phyloP scores from a whole-genome alignment of 2,797 vertebrate species.

The Hippocampus kuda region DNA sequence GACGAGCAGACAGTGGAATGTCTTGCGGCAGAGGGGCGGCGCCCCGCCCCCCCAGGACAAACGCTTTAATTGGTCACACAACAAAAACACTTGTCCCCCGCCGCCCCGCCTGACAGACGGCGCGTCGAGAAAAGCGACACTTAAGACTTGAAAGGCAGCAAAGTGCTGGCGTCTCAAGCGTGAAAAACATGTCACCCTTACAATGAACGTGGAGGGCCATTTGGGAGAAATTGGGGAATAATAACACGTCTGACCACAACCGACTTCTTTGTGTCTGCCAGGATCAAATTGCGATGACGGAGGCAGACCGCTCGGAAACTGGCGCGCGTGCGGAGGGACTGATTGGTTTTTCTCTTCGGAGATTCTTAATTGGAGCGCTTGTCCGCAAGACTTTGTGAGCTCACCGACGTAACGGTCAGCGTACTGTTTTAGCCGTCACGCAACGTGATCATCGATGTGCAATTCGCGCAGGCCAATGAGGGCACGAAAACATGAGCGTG shows the following conservation, averaged over 20 bases:
- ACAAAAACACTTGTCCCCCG: slow-evolving; percentile 13
- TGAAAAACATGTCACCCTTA: slow-evolving; percentile 60
- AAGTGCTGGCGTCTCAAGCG: slow-evolving; percentile 41
- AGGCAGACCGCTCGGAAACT: slow-evolving; percentile 7
- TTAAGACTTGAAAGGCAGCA: slow-evolving; percentile 51
- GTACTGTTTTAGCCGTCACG: background rate
- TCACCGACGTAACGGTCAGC: no score
- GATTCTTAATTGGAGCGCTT: background rate
- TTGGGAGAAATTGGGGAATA: slow-evolving; percentile 51
- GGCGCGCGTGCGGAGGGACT: background rate
- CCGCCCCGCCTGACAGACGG: slow-evolving; percentile 6
- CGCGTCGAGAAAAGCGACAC: slow-evolving; percentile 8
- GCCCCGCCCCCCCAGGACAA: slow-evolving; percentile 36
- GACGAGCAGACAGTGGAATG: slow-evolving; percentile 14
- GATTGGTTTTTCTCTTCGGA: background rate
- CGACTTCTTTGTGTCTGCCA: slow-evolving; percentile 17
- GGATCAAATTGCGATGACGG: slow-evolving; percentile 31
- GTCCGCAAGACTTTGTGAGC: background rate
- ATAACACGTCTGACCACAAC: slow-evolving; percentile 35
- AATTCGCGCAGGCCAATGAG: slow-evolving; percentile 3
- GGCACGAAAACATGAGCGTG: no score
- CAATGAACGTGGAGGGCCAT: slow-evolving; percentile 50
- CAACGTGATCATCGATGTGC: background rate
- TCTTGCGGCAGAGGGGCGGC: slow-evolving; percentile 13
- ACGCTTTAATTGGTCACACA: slow-evolving; percentile 42